Conservation (phyloP, 2,888 invertebrate genomes). For the Luperina testacea region DNA sequence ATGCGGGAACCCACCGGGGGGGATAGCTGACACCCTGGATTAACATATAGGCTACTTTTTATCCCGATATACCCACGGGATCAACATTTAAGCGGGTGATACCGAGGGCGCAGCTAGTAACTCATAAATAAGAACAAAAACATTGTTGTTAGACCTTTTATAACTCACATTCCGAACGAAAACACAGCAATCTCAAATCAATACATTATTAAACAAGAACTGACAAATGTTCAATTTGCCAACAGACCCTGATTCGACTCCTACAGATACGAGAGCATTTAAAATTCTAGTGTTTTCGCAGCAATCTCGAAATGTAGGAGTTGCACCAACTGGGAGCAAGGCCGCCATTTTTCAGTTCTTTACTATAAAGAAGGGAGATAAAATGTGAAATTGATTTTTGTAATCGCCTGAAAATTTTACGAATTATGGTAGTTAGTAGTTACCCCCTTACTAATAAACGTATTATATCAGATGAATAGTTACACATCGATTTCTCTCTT, state of each 20-base stretch:
- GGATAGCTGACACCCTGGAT: too few species aligned
- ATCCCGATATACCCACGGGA: too few species aligned
- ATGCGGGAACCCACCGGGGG: too few species aligned
- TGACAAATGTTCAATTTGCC: conserved; percentile 48
- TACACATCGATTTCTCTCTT: too few species aligned
- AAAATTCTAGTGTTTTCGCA: conserved; percentile 59
- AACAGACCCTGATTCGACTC: conserved; percentile 28
- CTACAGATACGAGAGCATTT: conserved; percentile 34
- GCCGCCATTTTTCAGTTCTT: conserved; percentile 13
- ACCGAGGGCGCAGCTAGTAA: too few species aligned
- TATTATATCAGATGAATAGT: too few species aligned
- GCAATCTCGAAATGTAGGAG: conserved; percentile 42
- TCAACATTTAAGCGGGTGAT: too few species aligned
- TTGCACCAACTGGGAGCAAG: background rate
- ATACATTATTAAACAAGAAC: conserved; percentile 43
- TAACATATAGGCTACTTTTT: too few species aligned
- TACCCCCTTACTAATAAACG: too few species aligned
- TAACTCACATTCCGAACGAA: conserved; percentile 4
- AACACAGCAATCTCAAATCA: conserved; percentile 15
- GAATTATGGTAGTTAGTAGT: background rate
- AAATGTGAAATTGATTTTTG: conserved; percentile 1
- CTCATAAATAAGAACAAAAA: background rate
- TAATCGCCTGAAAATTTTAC: background rate
- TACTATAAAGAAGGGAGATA: background rate
- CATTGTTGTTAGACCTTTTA: background rate